Conservation (phyloP, 2,113 vertebrate species). For the Clarias gariepinus region DNA sequence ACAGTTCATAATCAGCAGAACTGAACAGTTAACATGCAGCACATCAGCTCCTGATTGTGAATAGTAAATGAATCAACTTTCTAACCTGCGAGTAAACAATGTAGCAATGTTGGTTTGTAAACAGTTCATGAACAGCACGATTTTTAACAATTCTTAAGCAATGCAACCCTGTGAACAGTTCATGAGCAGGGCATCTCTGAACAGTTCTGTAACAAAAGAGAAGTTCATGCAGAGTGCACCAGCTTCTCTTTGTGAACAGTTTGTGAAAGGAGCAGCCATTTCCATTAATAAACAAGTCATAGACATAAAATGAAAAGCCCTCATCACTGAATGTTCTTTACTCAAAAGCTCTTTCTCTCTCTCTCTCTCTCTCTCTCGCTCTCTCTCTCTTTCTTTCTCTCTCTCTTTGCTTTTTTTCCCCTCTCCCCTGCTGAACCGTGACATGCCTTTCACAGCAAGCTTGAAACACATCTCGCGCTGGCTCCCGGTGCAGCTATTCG, state of each 20-base stretch:
- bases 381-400: neutral
- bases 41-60: neutral
- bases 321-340: neutral
- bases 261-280: neutral
- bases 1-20: neutral
- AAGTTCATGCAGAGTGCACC: neutral
- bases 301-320: neutral
- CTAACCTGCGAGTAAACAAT: too few species aligned
- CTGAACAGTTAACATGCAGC: neutral
- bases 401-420: too few species aligned
- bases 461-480: constrained; percentile 32
- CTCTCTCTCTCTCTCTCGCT: constrained; percentile 5
- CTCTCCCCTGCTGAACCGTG: constrained; percentile 2
- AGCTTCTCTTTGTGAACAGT: neutral
- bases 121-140: neutral
- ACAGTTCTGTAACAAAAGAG: neutral
- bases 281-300: neutral
- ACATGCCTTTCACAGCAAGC: constrained; percentile 21
- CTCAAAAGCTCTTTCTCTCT: neutral
- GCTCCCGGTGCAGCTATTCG: constrained; percentile 16
- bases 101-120: neutral
- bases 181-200: neutral
- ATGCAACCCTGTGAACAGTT: neutral
- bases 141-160: neutral
- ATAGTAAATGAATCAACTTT: too few species aligned